phyloP scores from a whole-genome alignment of 2,888 invertebrate species.

The Cristatella mucedo region DNA sequence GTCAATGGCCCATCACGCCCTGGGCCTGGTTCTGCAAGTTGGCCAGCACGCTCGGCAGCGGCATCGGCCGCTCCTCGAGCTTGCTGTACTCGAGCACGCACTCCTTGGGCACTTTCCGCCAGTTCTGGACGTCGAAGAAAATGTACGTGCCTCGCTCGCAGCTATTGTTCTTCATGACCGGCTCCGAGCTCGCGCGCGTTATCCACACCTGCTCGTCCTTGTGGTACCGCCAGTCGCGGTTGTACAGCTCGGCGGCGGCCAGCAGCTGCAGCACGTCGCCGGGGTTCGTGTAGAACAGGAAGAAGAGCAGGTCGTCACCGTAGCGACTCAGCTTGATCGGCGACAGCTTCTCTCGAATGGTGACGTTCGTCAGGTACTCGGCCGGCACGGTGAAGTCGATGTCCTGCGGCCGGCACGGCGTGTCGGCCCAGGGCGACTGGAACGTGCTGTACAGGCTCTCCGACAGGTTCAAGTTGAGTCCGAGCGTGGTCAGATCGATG shows the following conservation, averaged over 20 bases:
- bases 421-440: slow-evolving; percentile 96
- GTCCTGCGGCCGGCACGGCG: slow-evolving; percentile 93
- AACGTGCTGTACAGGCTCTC: slow-evolving; percentile 93
- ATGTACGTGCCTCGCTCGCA: slow-evolving; percentile 98
- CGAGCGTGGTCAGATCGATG: slow-evolving; percentile 90
- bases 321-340: slow-evolving; percentile 87
- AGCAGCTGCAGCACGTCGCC: slow-evolving; percentile 94
- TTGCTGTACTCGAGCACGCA: slow-evolving; percentile 97
- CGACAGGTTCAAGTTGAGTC: slow-evolving; percentile 91
- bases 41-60: no score
- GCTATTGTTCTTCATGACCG: slow-evolving; percentile 81
- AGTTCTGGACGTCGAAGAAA: slow-evolving; percentile 96
- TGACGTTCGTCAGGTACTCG: slow-evolving; percentile 92
- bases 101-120: slow-evolving; percentile 97
- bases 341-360: slow-evolving; percentile 61
- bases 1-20: no score
- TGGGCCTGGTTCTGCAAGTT: no score
- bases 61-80: slow-evolving; percentile 82
- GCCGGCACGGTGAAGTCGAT: slow-evolving; percentile 94
- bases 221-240: slow-evolving; percentile 97
- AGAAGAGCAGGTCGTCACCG: slow-evolving; percentile 96
- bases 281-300: slow-evolving; percentile 96
- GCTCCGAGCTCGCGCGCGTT: slow-evolving; percentile 83
- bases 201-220: slow-evolving; percentile 98
- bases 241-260: slow-evolving; percentile 92